Base-by-base conservation (phyloP, 2,113 vertebrate genomes). In the Erythrocercus mccallii region DNA sequence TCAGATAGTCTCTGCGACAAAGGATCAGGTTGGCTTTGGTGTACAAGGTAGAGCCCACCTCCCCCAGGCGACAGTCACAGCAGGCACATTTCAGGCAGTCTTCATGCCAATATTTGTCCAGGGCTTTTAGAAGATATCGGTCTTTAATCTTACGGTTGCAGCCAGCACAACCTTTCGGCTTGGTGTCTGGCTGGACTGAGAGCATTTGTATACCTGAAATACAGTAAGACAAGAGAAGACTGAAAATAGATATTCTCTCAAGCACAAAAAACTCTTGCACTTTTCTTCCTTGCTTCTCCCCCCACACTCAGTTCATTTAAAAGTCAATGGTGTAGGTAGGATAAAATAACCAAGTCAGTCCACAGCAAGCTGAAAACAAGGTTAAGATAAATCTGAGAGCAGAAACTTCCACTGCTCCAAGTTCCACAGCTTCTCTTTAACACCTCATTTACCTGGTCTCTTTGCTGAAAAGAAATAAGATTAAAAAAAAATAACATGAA, bases 131-230 rank as follows among this genome's bases (percentile, higher is more conserved):
- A 91, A 99, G 98, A 98, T 99, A 99, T 73, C 99, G 98, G 98
- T 99, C 99, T 98, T 99, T 99, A 98, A 99, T 99, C 98, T 99
- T 99, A 97, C 99, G 99, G 99, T 99, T 99, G 98, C 99, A 99
- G 99, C 99, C 99, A 99, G 99, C 99, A 99, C 99, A 99, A 99
- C 99, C 99, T 98, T 99, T 99, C 97, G 99, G 99, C 98, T 99
- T 99, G 98, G 99, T 99, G 99, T 99, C 99, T 98, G 99, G 99
- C 99, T 99, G 99, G 97, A 99, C 99, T 98, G 99, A 99, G 98
- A 99, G 99, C 99, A 99, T 99, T 99, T 99, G 99, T 99, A 99
- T 99, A 99, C 99, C 99, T 96, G 93, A 93, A 96, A 95, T 0
- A 80, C 78, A 95, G 28, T 2, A 66, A 88, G 50, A 95, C 21